Evolutionary conservation across 2,113 vertebrate genomes (phyloP).

Genomic region (Elaphurus davidianus): DNA sequence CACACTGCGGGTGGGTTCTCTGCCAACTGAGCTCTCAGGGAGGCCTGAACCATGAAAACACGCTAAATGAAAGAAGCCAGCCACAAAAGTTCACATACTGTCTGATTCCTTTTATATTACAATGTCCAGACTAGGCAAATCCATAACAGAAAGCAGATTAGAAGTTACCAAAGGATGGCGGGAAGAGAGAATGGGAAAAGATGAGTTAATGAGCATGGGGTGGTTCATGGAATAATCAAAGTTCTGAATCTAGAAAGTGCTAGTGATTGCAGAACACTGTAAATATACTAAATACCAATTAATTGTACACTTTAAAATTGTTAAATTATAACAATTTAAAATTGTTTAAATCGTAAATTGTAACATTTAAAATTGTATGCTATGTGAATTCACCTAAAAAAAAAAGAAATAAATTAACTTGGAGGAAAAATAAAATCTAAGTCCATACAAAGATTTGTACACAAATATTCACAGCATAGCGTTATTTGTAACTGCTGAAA

Average conservation of each 20-base stretch:
- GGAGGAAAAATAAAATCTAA: neutral
- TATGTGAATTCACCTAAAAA: neutral
- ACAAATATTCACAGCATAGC: neutral
- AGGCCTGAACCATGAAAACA: neutral
- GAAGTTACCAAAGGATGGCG: neutral
- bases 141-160: neutral
- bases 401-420: neutral
- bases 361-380: neutral
- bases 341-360: too few species aligned
- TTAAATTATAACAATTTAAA: neutral
- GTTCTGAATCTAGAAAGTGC: neutral
- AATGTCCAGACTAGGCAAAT: neutral
- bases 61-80: neutral
- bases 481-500: neutral
- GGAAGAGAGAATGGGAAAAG: neutral
- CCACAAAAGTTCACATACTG: neutral
- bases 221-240: neutral
- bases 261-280: neutral
- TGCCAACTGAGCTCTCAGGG: neutral
- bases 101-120: neutral
- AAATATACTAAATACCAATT: slow-evolving; percentile 6
- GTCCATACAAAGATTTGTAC: neutral
- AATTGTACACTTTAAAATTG: neutral
- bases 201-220: neutral
- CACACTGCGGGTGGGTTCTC: neutral